Conservation (phyloP, 2,888 invertebrate genomes). For the Catocala nupta region DNA sequence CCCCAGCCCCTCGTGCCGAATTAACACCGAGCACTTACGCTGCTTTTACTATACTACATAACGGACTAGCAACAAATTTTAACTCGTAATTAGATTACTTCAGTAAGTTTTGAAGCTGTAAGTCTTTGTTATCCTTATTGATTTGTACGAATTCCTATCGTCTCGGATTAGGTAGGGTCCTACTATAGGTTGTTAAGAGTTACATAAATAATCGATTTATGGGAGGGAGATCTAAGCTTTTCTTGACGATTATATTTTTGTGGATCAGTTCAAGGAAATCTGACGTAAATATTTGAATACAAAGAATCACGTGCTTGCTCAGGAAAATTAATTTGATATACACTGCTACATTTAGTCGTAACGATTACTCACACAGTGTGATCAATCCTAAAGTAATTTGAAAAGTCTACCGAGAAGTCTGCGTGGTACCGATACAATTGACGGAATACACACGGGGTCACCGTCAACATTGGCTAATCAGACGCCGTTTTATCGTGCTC, state of each 20-base stretch:
- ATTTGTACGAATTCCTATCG: background rate
- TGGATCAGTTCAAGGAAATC: conserved; percentile 29
- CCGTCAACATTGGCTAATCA: conserved; percentile 77
- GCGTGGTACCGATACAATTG: conserved; percentile 51
- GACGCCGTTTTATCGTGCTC: conserved; percentile 77
- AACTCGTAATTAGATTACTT: background rate
- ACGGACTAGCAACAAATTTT: conserved; percentile 7
- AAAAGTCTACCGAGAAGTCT: conserved; percentile 47
- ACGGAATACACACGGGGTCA: conserved; percentile 72
- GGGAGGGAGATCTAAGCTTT: background rate
- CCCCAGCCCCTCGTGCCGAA: conserved; percentile 40
- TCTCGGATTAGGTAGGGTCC: no score
- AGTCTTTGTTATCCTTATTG: background rate
- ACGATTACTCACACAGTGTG: conserved; percentile 43
- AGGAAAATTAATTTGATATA: conserved; percentile 41
- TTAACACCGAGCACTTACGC: conserved; percentile 29
- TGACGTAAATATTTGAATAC: conserved; percentile 32
- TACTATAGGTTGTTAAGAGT: background rate
- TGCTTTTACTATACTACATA: conserved; percentile 8
- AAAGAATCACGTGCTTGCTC: conserved; percentile 29
- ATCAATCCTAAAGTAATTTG: conserved; percentile 38
- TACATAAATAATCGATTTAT: background rate
- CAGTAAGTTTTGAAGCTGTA: background rate
- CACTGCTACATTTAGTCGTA: conserved; percentile 29
- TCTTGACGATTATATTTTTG: conserved; percentile 9